phyloP scores from a whole-genome alignment of 2,113 vertebrate genomes.

The Scalopus aquaticus region DNA sequence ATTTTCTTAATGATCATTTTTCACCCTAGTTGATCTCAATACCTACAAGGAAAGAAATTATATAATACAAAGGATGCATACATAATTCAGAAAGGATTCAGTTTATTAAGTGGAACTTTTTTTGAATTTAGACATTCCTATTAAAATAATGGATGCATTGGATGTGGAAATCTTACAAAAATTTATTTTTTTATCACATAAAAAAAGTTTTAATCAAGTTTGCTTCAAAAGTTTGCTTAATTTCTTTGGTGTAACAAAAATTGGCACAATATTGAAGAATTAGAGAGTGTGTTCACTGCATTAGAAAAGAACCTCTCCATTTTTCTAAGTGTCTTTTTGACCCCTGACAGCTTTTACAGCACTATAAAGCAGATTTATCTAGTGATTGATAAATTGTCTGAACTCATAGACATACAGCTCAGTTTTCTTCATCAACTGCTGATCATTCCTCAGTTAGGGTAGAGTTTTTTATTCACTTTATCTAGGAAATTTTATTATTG shows the following conservation, averaged over 20 bases:
- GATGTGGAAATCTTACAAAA: background rate
- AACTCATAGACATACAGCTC: background rate
- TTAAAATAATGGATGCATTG: background rate
- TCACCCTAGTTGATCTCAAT: background rate
- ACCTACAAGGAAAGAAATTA: background rate
- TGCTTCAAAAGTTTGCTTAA: background rate
- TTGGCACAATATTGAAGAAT: background rate
- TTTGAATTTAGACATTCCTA: background rate
- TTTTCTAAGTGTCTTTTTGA: background rate
- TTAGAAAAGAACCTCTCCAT: background rate
- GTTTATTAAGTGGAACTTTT: background rate
- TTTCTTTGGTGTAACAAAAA: background rate
- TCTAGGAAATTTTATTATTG: background rate
- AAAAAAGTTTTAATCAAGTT: background rate
- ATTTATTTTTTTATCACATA: background rate
- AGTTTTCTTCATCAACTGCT: background rate
- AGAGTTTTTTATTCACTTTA: background rate
- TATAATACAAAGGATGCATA: background rate
- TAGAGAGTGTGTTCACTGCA: background rate
- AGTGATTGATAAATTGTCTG: background rate
- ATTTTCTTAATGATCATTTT: background rate
- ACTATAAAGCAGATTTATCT: background rate
- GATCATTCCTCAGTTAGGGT: background rate
- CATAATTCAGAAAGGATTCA: background rate
- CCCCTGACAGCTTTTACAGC: background rate